phyloP scores from a whole-genome alignment of 2,113 vertebrate genomes.

The Coptodon bakossiorum region DNA sequence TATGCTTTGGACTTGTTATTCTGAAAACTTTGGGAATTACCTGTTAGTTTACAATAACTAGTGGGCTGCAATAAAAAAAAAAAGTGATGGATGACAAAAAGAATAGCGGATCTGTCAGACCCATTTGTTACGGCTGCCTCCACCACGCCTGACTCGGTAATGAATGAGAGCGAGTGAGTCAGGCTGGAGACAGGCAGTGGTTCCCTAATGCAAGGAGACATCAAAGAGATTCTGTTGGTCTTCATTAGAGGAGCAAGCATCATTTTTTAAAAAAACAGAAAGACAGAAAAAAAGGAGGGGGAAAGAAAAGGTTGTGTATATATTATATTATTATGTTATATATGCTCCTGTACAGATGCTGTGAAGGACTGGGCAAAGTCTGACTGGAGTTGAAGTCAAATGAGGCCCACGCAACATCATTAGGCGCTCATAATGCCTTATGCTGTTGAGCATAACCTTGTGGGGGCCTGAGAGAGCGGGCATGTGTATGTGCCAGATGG shows the following conservation, averaged over 20 bases:
- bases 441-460: constrained; percentile 63
- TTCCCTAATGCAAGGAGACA: constrained; percentile 58
- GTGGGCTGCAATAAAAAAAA: constrained; percentile 14
- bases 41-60: constrained; percentile 13
- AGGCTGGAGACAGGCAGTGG: background rate
- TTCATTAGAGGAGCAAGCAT: constrained; percentile 52
- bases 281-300: background rate
- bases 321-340: background rate
- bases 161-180: constrained; percentile 34
- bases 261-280: constrained; percentile 29
- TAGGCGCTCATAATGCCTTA: constrained; percentile 56
- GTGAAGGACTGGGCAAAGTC: constrained; percentile 25
- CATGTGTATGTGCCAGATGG: constrained; percentile 51
- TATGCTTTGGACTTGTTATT: background rate
- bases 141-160: constrained; percentile 21
- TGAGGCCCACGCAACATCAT: constrained; percentile 72
- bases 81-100: constrained; percentile 34
- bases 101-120: background rate
- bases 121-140: constrained; percentile 22
- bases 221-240: constrained; percentile 61
- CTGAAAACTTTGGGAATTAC: constrained; percentile 20
- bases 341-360: constrained; percentile 21
- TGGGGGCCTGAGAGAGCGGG: constrained; percentile 55
- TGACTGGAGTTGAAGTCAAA: constrained; percentile 57
- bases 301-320: background rate